Evolutionary conservation across 2,888 invertebrate species (phyloP).

Genomic region (Cheilosia scutellata): DNA sequence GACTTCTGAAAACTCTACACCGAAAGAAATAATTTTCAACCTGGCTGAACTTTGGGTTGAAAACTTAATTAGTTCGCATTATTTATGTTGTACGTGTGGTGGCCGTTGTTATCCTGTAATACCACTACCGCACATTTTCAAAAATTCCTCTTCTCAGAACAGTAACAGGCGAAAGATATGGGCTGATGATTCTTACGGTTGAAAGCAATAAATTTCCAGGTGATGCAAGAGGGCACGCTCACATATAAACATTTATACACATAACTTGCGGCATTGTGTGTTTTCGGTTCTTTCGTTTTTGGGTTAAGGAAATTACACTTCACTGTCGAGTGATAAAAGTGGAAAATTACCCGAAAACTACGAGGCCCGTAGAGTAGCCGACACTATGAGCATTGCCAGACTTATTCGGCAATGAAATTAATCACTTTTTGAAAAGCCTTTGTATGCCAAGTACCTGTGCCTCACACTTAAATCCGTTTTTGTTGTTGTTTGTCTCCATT

Average conservation of each 20-base stretch:
- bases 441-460: conserved; percentile 7
- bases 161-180: conserved; percentile 45
- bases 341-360: conserved; percentile 21
- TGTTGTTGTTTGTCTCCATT: conserved; percentile 2
- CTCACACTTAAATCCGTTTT: conserved; percentile 16
- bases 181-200: conserved; percentile 36
- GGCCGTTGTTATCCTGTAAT: conserved; percentile 49
- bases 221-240: conserved; percentile 13
- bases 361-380: conserved; percentile 1
- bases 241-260: too few species aligned
- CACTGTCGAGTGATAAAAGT: conserved; percentile 16
- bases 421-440: conserved; percentile 49
- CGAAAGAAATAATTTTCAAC: conserved; percentile 56
- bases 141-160: neutral
- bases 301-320: conserved; percentile 44
- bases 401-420: conserved; percentile 51
- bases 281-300: conserved; percentile 13
- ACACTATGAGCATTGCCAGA: neutral
- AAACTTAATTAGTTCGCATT: conserved; percentile 67
- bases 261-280: conserved; percentile 20
- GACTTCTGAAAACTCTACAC: conserved; percentile 23
- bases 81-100: conserved; percentile 58
- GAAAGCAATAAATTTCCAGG: conserved; percentile 51
- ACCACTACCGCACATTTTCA: conserved; percentile 4
- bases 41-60: conserved; percentile 55